Base-by-base conservation (phyloP, 2,797 vertebrate species). In the Lepilemur ruficaudatus region DNA sequence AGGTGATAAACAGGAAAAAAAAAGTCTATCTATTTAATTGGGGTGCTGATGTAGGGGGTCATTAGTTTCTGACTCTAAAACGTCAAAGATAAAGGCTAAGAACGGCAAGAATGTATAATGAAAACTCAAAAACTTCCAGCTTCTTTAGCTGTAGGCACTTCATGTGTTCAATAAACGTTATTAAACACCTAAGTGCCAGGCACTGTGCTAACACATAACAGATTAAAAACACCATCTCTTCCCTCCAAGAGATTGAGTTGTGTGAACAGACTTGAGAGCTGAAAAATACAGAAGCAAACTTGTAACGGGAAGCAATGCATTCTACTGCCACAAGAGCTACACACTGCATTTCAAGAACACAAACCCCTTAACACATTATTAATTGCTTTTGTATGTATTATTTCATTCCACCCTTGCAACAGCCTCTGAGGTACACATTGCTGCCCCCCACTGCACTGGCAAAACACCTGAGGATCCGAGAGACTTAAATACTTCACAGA, bases 11-110 rank as follows among this genome's bases (percentile, higher is more conserved):
- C 3, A 4, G 35, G 15, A 0, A 57, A 50, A 38, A 50, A 38
- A 55, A 84, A 86, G 28, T 69, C n/a, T 84, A n/a, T 15, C 38
- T 72, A 70, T 87, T 93, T 94, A 85, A 95, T 57, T 70, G 48
- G 55, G 63, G 20, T 89, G 12, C 32, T 67, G 23, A 48, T 61
- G 4, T 46, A 86, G 38, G 35, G 11, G 5, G 17, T 5, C 76
- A 76, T 83, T 80, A 52, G 6, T 52, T 22, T 83, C 80, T 38
- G 93, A 52, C 55, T 76, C 25, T 89, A 86, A 97, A 91, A 82
- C 65, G 93, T 50, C 91, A 43, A 86, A 46, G 1, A 78, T 43
- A 48, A 84, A 92, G 32, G 12, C 73, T 88, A 23, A 79, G 52
- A 83, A 94, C 46, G n/a, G 30, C 72, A 79, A 83, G 61, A 63